A percentile compares a stretch with the other conserved stretches of the same genome.
phyloP scores from a whole-genome alignment of 2,888 invertebrate species.

The Ophion ellenae region DNA sequence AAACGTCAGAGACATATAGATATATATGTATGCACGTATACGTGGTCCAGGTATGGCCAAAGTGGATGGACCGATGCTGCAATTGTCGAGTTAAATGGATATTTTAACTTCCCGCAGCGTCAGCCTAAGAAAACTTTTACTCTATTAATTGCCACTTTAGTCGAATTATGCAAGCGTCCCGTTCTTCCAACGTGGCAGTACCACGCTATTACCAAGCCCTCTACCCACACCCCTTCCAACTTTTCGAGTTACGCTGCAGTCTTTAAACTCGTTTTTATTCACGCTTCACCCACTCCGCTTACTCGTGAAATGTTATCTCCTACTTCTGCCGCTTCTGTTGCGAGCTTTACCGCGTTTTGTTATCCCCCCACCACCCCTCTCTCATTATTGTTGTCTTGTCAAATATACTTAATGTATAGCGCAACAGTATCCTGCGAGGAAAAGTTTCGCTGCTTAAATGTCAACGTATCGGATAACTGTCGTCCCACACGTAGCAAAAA shows the following conservation, averaged over 20 bases:
- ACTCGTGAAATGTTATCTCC: conserved; percentile 60
- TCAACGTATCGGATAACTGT: conserved; percentile 46
- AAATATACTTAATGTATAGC: conserved; percentile 47
- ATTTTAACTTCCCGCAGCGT: conserved; percentile 66
- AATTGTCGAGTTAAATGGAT: conserved; percentile 68
- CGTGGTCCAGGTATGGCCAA: conserved; percentile 47
- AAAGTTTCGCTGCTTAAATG: conserved; percentile 47
- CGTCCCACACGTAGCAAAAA: conserved; percentile 39
- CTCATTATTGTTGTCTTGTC: conserved; percentile 59
- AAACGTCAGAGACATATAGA: conserved; percentile 27
- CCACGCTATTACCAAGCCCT: conserved; percentile 47
- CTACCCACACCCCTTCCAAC: conserved; percentile 12
- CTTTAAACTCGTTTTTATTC: conserved; percentile 67
- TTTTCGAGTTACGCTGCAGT: conserved; percentile 65
- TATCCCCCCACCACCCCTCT: neutral
- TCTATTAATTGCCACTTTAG: conserved; percentile 67
- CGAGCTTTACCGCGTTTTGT: conserved; percentile 30
- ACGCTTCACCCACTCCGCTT: conserved; percentile 63
- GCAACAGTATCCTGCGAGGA: conserved; percentile 15
- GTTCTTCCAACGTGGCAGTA: conserved; percentile 57
- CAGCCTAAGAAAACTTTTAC: conserved; percentile 67
- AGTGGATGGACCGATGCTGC: conserved; percentile 65
- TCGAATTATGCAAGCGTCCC: conserved; percentile 66
- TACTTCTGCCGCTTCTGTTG: conserved; percentile 24
- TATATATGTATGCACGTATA: conserved; percentile 4